phyloP scores from a whole-genome alignment of 2,113 vertebrate genomes.

The Okapia johnstoni region DNA sequence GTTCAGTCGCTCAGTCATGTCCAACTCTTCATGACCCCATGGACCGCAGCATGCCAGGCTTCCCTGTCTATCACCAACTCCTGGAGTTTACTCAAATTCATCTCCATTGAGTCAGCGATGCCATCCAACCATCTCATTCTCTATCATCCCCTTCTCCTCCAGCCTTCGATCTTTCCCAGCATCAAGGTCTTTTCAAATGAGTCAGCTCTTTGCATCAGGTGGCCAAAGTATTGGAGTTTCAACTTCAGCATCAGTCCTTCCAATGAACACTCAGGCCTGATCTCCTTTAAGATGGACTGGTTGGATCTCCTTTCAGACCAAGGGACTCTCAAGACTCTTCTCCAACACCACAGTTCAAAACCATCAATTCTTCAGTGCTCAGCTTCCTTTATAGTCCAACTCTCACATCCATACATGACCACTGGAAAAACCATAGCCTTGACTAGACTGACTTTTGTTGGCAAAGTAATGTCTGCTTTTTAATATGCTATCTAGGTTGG shows the following conservation, averaged over 20 bases:
- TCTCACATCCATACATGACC: background rate
- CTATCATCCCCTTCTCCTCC: background rate
- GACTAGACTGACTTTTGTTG: fast-evolving
- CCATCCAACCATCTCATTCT: background rate
- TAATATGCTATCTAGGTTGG: background rate
- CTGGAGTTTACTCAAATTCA: background rate
- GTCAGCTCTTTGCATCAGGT: background rate
- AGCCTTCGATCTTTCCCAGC: background rate
- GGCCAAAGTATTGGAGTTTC: background rate
- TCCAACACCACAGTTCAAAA: background rate
- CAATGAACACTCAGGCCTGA: background rate
- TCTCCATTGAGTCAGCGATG: fast-evolving
- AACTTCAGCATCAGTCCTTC: background rate
- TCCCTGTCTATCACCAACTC: background rate
- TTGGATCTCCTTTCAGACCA: background rate
- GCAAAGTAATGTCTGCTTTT: background rate
- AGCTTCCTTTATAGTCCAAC: background rate
- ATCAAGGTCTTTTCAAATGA: background rate
- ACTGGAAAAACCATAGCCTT: background rate
- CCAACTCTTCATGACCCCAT: background rate
- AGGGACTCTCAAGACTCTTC: background rate
- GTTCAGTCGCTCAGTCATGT: fast-evolving
- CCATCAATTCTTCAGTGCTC: background rate
- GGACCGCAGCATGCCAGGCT: fast-evolving
- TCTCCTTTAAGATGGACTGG: background rate